These are phyloP conservation scores for Strongylocentrotus purpuratus DNA, from an alignment of 35 echinoderm and acorn worm genomes.

Conservation along the genomic window DNA sequence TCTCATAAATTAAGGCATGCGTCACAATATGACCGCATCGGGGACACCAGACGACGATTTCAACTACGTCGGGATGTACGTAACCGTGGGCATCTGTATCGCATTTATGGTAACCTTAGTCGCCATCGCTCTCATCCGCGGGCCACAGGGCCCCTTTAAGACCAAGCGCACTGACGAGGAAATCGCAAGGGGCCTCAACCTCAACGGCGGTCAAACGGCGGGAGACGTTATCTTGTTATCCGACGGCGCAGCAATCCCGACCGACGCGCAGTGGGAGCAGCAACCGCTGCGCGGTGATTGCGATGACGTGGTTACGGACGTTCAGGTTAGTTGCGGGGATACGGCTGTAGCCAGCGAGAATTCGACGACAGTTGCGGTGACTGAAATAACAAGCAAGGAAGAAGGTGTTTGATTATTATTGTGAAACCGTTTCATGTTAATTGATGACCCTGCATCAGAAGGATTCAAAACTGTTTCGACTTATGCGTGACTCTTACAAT, in stretches of 20 bases:
- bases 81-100: background rate
- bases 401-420: background rate
- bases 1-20: background rate
- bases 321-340: background rate
- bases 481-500: no score
- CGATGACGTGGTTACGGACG: background rate
- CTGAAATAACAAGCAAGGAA: constrained; percentile 3
- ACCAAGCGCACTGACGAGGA: constrained; percentile 26
- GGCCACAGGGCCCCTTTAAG: constrained; percentile 21
- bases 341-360: background rate
- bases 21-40: background rate
- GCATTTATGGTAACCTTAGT: constrained; percentile 21
- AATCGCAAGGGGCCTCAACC: background rate
- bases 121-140: constrained; percentile 22
- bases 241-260: background rate
- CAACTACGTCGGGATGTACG: constrained; percentile 39
- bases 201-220: background rate
- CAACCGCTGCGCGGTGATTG: constrained; percentile 28
- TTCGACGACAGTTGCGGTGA: background rate
- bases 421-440: background rate
- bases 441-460: background rate
- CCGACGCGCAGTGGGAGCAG: constrained; percentile 41
- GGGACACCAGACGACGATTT: background rate
- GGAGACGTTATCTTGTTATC: background rate
- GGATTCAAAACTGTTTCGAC: no score